These are phyloP conservation scores for Smutsia gigantea DNA, from an alignment of 2,797 vertebrate genomes.

Conservation along the genomic window DNA sequence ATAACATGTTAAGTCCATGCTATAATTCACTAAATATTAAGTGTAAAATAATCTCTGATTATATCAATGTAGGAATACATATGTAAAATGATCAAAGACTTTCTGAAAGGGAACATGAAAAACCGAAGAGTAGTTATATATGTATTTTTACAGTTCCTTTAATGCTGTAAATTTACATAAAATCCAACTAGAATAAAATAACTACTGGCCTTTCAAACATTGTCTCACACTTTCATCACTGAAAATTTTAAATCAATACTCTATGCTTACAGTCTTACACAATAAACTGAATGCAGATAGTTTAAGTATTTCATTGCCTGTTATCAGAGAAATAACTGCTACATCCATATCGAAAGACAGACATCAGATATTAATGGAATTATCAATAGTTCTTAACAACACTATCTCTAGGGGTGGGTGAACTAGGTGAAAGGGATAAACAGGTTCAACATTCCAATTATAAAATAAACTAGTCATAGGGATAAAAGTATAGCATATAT, in stretches of 20 bases:
- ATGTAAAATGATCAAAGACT: not conserved
- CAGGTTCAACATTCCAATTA: too few relatives aligned
- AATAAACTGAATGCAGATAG: not conserved
- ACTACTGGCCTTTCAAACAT: not conserved
- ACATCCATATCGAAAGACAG: accelerated
- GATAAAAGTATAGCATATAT: too few relatives aligned
- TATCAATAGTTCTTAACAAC: not conserved
- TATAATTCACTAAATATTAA: not conserved
- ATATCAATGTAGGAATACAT: not conserved
- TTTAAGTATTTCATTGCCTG: not conserved
- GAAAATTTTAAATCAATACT: not conserved
- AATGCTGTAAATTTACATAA: not conserved
- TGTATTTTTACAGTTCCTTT: slow-evolving; percentile 18
- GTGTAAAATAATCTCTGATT: not conserved
- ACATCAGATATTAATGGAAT: not conserved
- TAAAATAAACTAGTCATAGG: too few relatives aligned
- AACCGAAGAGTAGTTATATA: not conserved
- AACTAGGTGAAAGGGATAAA: too few relatives aligned
- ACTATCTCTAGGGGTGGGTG: too few relatives aligned
- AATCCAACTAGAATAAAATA: slow-evolving; percentile 28
- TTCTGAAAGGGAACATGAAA: not conserved
- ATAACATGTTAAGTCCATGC: not conserved
- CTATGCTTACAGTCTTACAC: not conserved
- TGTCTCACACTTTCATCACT: not conserved
- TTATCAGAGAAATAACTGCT: not conserved